phyloP scores from a whole-genome alignment of 2,797 vertebrate genomes.

The Brotula barbata region DNA sequence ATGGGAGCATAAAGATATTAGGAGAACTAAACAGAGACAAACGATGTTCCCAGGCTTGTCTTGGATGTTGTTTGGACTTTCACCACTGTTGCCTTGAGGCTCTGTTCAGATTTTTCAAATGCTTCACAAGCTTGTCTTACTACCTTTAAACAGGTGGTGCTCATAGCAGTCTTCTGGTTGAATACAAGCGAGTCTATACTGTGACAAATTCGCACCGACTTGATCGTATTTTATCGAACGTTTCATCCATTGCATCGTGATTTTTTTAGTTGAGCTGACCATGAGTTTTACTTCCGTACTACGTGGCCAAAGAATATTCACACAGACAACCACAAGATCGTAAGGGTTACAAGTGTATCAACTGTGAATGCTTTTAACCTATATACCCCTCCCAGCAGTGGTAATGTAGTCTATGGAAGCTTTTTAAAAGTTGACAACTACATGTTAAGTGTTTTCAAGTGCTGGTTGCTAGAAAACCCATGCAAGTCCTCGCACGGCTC shows the following conservation, averaged over 20 bases:
- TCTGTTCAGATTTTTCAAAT: conserved; percentile 38
- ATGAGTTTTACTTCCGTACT: not conserved
- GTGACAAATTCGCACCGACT: not conserved
- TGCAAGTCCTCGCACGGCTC: not conserved
- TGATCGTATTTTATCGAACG: not conserved
- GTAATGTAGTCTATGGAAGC: not conserved
- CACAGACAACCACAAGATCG: not conserved
- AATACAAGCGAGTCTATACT: conserved; percentile 5
- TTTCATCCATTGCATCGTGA: not conserved
- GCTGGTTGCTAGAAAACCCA: not conserved
- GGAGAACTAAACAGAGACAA: conserved; percentile 4
- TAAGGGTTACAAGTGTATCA: not conserved
- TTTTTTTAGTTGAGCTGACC: conserved; percentile 5
- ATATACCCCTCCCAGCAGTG: not conserved
- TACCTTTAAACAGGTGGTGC: conserved; percentile 22
- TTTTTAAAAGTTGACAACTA: not conserved
- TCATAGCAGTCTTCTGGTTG: conserved; percentile 12
- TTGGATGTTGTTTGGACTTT: conserved; percentile 20
- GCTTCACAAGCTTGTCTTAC: conserved; percentile 30
- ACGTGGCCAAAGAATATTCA: not conserved
- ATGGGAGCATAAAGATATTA: not conserved
- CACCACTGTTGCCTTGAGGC: conserved; percentile 24
- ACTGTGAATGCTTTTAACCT: not conserved
- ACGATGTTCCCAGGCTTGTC: conserved; percentile 1
- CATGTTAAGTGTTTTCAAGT: not conserved